Percentiles rank a stretch among this genome's conserved stretches.
Evolutionary conservation across 2,113 vertebrate genomes (phyloP).

Genomic region (Zosterops borbonicus): DNA sequence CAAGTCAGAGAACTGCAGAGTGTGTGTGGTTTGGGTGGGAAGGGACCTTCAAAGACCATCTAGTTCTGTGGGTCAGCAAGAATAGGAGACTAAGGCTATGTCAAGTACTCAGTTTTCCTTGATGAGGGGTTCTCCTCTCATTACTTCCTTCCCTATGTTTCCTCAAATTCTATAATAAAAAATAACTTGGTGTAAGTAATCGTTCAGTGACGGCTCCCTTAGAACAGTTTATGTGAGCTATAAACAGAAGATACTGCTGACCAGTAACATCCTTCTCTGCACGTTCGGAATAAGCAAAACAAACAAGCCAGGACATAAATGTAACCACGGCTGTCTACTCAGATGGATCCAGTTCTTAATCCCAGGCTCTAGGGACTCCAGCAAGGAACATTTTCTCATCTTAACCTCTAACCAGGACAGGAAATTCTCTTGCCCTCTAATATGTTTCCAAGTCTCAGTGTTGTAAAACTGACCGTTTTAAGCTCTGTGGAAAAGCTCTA

Average conservation of each 20-base stretch:
- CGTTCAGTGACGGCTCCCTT: not conserved
- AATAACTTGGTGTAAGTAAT: not conserved
- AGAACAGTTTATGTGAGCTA: not conserved
- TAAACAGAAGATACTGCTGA: conserved; percentile 8
- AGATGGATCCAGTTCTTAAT: not conserved
- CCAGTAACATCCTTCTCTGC: not conserved
- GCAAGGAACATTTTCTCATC: conserved; percentile 38
- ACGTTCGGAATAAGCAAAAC: conserved; percentile 26
- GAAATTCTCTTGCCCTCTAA: conserved; percentile 29
- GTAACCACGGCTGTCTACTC: not conserved
- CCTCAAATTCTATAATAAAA: not conserved
- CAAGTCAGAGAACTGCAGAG: not conserved
- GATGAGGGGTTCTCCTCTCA: not conserved
- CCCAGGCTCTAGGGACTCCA: not conserved
- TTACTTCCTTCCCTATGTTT: not conserved
- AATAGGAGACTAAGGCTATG: not conserved
- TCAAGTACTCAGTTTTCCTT: not conserved
- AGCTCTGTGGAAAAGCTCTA: not conserved
- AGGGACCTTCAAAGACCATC: not conserved
- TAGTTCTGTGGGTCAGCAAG: not conserved
- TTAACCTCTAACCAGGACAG: conserved; percentile 50
- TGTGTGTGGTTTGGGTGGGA: not conserved
- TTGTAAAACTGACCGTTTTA: not conserved
- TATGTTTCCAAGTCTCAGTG: not conserved
- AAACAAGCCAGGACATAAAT: not conserved